Conservation (phyloP, 2,888 invertebrate species). For the Operophtera brumata region DNA sequence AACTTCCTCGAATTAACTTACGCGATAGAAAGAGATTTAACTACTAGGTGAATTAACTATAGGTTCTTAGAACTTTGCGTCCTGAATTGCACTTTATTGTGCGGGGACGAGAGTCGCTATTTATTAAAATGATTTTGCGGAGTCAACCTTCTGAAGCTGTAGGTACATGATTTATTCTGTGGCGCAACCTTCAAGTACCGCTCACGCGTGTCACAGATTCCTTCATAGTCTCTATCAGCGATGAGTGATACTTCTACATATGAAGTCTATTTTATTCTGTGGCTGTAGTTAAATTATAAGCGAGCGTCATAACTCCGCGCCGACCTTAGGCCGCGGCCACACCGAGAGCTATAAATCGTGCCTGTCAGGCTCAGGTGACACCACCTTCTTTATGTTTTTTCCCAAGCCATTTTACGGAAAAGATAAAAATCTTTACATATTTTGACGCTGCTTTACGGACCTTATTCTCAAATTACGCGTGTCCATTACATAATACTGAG, state of each 20-base stretch:
- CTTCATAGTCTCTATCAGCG: background rate
- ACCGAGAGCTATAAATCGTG: slow-evolving; percentile 71
- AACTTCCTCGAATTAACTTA: too few species aligned
- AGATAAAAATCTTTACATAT: slow-evolving; percentile 82
- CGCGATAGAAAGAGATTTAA: too few species aligned
- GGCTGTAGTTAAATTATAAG: slow-evolving; percentile 68
- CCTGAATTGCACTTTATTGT: too few species aligned
- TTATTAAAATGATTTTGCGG: too few species aligned
- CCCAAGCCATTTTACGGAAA: slow-evolving; percentile 81
- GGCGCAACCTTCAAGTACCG: too few species aligned
- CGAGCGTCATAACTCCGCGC: slow-evolving; percentile 70
- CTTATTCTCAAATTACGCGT: slow-evolving; percentile 79
- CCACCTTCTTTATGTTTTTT: slow-evolving; percentile 82
- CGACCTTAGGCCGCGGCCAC: slow-evolving; percentile 78
- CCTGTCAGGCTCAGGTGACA: slow-evolving; percentile 80
- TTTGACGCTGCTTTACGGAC: slow-evolving; percentile 78
- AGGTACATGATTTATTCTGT: too few species aligned
- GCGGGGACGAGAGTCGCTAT: too few species aligned
- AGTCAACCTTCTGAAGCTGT: too few species aligned
- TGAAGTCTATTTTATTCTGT: background rate
- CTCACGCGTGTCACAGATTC: background rate
- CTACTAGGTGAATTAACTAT: too few species aligned
- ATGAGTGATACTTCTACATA: background rate
- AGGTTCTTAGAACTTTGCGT: too few species aligned
- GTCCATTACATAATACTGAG: slow-evolving; percentile 74